Evolutionary conservation across 2,888 invertebrate genomes (phyloP).

Genomic region (Caradrina clavipalpis): DNA sequence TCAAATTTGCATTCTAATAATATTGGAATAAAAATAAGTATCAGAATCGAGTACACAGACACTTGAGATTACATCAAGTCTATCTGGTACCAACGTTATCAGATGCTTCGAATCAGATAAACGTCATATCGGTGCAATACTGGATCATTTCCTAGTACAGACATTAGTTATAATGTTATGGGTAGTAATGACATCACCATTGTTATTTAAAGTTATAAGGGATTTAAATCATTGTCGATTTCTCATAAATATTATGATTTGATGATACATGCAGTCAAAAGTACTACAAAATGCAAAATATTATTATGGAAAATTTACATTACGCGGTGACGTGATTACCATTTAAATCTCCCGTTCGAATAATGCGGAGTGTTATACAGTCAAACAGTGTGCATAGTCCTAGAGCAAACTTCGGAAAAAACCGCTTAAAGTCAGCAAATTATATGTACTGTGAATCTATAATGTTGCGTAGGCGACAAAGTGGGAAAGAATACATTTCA

Average conservation of each 20-base stretch:
- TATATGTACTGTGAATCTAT: no score
- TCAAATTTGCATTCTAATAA: constrained; percentile 4
- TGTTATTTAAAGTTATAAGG: constrained; percentile 20
- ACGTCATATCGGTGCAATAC: constrained; percentile 33
- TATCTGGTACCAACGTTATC: constrained; percentile 37
- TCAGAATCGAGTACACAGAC: constrained; percentile 2
- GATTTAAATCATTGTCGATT: not conserved
- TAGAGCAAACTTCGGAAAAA: no score
- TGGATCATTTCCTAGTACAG: constrained; percentile 39
- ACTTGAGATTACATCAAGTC: constrained; percentile 36
- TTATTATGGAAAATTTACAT: not conserved
- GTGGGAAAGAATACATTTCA: no score
- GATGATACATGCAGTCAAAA: not conserved
- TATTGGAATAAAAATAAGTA: constrained; percentile 13
- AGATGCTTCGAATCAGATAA: constrained; percentile 40
- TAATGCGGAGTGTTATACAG: no score
- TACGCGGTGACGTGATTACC: no score
- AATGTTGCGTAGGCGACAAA: no score
- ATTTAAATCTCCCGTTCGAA: no score
- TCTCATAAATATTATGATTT: not conserved
- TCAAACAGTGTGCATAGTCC: no score
- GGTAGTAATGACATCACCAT: constrained; percentile 34
- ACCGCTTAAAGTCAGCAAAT: no score
- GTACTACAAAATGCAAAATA: not conserved
- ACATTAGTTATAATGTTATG: constrained; percentile 17